Percentiles rank a stretch among this genome's conserved stretches.
phyloP scores from a whole-genome alignment of 1,140 invertebrate species.

The Mylabris phalerata region DNA sequence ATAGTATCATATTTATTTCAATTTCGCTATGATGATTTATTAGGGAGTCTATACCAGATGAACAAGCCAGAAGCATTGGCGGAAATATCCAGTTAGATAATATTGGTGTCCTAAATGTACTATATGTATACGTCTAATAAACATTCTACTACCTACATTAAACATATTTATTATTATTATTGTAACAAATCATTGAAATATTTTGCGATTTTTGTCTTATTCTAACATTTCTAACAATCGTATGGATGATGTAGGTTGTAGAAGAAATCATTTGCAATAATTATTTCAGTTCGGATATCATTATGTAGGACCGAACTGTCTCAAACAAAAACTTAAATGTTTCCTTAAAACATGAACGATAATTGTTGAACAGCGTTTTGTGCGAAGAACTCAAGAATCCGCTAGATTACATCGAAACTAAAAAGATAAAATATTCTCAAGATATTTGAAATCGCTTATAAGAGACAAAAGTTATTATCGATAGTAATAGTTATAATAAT shows the following conservation, averaged over 20 bases:
- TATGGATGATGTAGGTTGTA: too few relatives aligned
- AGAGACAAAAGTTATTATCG: too few relatives aligned
- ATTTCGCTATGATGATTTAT: conserved; percentile 17
- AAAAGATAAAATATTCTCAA: too few relatives aligned
- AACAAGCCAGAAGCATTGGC: conserved; percentile 12
- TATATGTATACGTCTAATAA: too few relatives aligned
- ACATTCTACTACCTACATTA: conserved; percentile 13
- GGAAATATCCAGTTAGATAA: conserved; percentile 17
- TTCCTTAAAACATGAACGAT: conserved; percentile 7
- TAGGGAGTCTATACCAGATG: conserved; percentile 7
- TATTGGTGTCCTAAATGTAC: conserved; percentile 16
- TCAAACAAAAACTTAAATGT: conserved; percentile 13
- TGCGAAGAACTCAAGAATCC: too few relatives aligned
- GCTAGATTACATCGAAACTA: too few relatives aligned
- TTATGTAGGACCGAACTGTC: conserved; percentile 24
- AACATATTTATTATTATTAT: not conserved
- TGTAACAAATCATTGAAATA: not conserved
- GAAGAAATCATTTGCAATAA: not conserved
- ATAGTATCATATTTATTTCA: conserved; percentile 19
- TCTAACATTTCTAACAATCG: too few relatives aligned
- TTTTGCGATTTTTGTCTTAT: not conserved
- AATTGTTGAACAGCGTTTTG: too few relatives aligned
- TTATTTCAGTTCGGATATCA: conserved; percentile 23
- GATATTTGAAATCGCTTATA: too few relatives aligned
- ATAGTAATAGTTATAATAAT: too few relatives aligned